phyloP scores from a whole-genome alignment of 2,888 invertebrate species.

The Meloe dianella region DNA sequence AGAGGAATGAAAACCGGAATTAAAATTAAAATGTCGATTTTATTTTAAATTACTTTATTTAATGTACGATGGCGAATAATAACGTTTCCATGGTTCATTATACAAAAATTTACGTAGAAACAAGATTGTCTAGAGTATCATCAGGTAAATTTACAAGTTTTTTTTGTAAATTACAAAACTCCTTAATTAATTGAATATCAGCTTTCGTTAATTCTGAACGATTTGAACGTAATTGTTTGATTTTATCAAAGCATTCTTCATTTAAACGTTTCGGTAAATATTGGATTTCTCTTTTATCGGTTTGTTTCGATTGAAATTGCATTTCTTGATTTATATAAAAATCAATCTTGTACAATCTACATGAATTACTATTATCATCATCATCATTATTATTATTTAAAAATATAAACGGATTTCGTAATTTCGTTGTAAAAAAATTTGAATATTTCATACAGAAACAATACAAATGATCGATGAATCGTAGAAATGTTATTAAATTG shows the following conservation, averaged over 20 bases:
- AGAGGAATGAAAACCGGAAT: no score
- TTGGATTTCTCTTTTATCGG: background rate
- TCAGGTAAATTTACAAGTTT: background rate
- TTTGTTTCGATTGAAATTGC: conserved; percentile 16
- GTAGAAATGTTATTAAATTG: conserved; percentile 21
- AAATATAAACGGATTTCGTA: conserved; percentile 16
- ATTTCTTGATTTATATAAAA: conserved; percentile 19
- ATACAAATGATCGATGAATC: conserved; percentile 13
- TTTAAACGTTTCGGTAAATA: conserved; percentile 16
- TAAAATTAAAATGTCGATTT: background rate
- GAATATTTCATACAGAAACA: background rate
- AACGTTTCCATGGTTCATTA: no score
- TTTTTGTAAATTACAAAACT: conserved; percentile 9
- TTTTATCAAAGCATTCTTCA: conserved; percentile 21
- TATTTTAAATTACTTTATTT: no score
- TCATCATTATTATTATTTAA: background rate
- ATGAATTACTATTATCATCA: background rate
- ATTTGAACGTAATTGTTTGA: conserved; percentile 13
- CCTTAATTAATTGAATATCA: background rate
- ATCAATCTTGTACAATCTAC: conserved; percentile 13
- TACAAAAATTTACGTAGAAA: background rate
- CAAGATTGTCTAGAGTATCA: background rate
- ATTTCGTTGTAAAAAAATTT: background rate
- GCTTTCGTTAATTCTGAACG: background rate
- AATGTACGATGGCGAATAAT: no score